These are phyloP conservation scores for Pandion haliaetus DNA, from an alignment of 2,113 vertebrate species.

Conservation along the genomic window DNA sequence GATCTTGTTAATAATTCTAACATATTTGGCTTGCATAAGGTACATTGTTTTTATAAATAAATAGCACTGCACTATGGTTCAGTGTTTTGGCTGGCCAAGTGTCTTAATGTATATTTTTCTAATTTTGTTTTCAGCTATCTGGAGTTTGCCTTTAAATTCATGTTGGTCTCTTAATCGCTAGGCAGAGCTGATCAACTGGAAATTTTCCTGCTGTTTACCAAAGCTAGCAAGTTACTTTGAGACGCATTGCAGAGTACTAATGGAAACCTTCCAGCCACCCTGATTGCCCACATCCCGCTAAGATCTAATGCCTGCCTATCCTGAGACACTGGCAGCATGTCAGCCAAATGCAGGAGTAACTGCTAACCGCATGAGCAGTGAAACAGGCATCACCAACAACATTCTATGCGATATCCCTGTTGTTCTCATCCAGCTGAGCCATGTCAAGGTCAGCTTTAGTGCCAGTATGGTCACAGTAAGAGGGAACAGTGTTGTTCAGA, in stretches of 20 bases:
- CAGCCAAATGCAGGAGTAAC: background rate
- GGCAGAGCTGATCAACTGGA: background rate
- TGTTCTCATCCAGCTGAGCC: background rate
- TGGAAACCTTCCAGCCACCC: background rate
- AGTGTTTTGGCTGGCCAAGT: background rate
- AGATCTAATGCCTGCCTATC: background rate
- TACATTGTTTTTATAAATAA: background rate
- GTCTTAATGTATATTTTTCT: background rate
- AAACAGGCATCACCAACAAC: background rate
- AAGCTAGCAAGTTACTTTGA: background rate
- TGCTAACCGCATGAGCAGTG: background rate
- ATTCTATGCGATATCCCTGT: too few species aligned
- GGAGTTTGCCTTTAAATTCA: background rate
- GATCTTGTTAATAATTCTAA: background rate
- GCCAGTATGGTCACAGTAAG: accelerated
- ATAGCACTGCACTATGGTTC: background rate
- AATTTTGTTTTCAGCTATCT: background rate
- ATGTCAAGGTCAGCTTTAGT: background rate
- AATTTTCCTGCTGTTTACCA: background rate
- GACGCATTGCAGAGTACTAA: background rate
- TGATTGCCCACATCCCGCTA: background rate
- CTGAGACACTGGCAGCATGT: background rate
- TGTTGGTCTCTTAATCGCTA: background rate
- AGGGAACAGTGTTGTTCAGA: background rate
- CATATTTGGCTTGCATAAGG: background rate